A percentile compares a stretch with the other conserved stretches of the same genome.
phyloP scores from a whole-genome alignment of 2,888 invertebrate species.

The Dasysyrphus albostriatus region DNA sequence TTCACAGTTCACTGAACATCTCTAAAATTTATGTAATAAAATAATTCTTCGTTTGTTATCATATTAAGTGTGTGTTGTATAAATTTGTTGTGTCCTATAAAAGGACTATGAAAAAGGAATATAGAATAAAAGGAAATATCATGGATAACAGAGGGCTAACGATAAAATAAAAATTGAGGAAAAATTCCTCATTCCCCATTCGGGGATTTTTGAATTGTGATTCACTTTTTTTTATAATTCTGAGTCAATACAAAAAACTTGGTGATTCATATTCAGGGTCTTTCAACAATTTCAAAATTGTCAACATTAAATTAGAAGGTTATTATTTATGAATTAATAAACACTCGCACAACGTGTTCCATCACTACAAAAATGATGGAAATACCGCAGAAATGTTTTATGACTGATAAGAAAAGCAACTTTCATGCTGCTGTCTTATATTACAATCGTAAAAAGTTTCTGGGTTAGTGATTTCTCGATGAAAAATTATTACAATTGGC shows the following conservation, averaged over 20 bases:
- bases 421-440: no score
- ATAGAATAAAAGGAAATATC: neutral
- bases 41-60: slow-evolving; percentile 76
- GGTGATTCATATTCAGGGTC: no score
- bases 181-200: slow-evolving; percentile 48
- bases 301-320: no score
- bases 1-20: slow-evolving; percentile 81
- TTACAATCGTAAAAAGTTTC: no score
- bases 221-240: slow-evolving; percentile 6
- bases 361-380: no score
- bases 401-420: no score
- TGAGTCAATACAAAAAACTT: neutral
- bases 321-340: no score
- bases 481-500: no score
- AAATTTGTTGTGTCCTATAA: slow-evolving; percentile 26
- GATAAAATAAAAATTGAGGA: slow-evolving; percentile 6
- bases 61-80: slow-evolving; percentile 41
- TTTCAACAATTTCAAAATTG: no score
- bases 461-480: no score
- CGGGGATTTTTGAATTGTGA: slow-evolving; percentile 8
- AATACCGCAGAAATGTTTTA: no score
- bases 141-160: slow-evolving; percentile 1
- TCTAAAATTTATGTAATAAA: slow-evolving; percentile 78
- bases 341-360: no score
- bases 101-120: slow-evolving; percentile 3